These are phyloP conservation scores for Heliconius charithonia DNA, from an alignment of 2,888 invertebrate species.

Conservation along the genomic window DNA sequence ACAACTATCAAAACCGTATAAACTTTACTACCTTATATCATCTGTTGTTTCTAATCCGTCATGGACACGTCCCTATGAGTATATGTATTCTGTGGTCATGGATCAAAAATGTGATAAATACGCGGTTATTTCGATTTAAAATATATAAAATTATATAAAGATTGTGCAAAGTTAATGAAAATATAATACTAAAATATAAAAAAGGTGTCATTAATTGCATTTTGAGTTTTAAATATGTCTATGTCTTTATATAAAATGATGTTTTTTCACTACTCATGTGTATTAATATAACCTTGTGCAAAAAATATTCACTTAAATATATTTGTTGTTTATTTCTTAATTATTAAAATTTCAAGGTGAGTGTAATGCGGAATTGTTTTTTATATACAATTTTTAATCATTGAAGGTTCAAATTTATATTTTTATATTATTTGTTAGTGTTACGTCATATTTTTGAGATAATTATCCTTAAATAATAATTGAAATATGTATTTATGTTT, in stretches of 20 bases:
- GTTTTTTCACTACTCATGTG: not conserved
- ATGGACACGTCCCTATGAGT: no score
- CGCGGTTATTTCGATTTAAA: constrained; percentile 22
- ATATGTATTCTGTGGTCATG: no score
- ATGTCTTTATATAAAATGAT: not conserved
- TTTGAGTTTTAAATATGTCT: not conserved
- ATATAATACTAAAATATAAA: not conserved
- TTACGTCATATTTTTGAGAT: constrained; percentile 15
- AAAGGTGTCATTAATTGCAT: not conserved
- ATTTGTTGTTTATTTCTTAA: not conserved
- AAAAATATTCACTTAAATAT: constrained; percentile 8
- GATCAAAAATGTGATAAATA: constrained; percentile 12
- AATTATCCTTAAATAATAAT: not conserved
- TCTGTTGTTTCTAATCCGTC: not conserved
- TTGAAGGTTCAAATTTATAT: not conserved
- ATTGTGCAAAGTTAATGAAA: not conserved
- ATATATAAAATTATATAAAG: not conserved
- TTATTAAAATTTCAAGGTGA: constrained; percentile 2
- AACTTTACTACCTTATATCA: no score
- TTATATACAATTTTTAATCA: not conserved
- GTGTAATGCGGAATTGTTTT: not conserved
- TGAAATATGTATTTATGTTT: not conserved
- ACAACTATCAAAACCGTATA: not conserved
- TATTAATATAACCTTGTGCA: constrained; percentile 16
- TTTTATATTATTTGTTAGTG: not conserved